Evolutionary conservation across 2,888 invertebrate species (phyloP).

Genomic region (Drosophila pseudotalamancana): DNA sequence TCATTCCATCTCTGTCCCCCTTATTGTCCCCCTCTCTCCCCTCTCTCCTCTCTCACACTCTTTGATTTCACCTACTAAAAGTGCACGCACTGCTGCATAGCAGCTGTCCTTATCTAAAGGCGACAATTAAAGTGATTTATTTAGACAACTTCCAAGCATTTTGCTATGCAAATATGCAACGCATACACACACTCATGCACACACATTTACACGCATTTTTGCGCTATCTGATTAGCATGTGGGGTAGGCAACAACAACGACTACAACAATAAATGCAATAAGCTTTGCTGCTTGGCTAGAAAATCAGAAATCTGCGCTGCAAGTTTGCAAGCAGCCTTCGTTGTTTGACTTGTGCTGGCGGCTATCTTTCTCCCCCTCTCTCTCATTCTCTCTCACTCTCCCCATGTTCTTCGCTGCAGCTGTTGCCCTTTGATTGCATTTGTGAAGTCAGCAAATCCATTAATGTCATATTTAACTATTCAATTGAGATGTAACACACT

Average conservation of each 20-base stretch:
- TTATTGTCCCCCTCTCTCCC: background rate
- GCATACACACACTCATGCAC: conserved; percentile 5
- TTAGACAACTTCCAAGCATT: conserved; percentile 45
- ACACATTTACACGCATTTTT: conserved; percentile 21
- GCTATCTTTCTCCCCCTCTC: background rate
- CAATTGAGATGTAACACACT: conserved; percentile 7
- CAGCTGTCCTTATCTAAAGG: conserved; percentile 47
- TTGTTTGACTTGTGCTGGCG: conserved; percentile 4
- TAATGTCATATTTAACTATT: background rate
- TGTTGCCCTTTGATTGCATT: background rate
- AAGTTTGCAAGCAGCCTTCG: conserved; percentile 20
- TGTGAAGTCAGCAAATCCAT: conserved; percentile 1
- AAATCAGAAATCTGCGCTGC: conserved; percentile 13
- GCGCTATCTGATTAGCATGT: conserved; percentile 46
- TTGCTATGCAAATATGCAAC: conserved; percentile 57
- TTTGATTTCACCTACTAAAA: conserved; percentile 54
- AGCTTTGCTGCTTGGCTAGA: conserved; percentile 8
- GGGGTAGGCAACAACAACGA: conserved; percentile 6
- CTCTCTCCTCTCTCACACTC: background rate
- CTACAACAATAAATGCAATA: background rate
- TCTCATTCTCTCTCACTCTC: background rate
- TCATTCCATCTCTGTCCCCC: conserved; percentile 6
- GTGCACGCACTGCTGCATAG: conserved; percentile 40
- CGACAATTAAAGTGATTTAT: conserved; percentile 72
- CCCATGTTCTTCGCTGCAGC: background rate